Evolutionary conservation across 2,888 invertebrate genomes (phyloP), one percentile per base, ranked within the genome.

Genomic region (Eupithecia subfuscata): DNA sequence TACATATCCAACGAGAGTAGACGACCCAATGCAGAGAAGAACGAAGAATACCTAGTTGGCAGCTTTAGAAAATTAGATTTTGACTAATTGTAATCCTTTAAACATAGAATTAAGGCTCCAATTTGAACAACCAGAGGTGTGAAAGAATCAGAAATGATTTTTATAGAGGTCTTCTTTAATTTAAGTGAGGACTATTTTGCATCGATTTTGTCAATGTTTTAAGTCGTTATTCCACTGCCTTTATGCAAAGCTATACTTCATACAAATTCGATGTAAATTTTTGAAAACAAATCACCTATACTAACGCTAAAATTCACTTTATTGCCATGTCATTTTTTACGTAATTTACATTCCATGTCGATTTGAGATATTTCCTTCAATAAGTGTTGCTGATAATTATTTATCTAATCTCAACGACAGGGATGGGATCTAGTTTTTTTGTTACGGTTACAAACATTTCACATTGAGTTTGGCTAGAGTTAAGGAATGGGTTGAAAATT

Each of bases 21-120:
- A 75, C 84, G 93, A 75, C 88, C 89, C 0, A 87, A 86, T 2
- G 79, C 83, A 9, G 83, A 86, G 34, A 87, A 85, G 40, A 86
- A 90, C n/a, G 91, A 91, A 72, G 90, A 92, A 9, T 88, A 82
- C 48, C 79, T 93, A 56, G 88, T 86, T 0, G 93, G 93, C 7
- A 89, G 92, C 0, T 93, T 94, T 67, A 92, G 91, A 73, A 91
- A 92, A 81, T 79, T 94, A 74, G 90, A 92, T 37, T 83, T 94
- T 6, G 93, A 94, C 81, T 93, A 87, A 86, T 52, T 14, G 5
- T 69, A 34, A n/a, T 18, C n/a, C 25, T 22, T 40, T 12, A 3
- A 22, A 5, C 11, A 48, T 52, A 67, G 9, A 43, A 52, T 70
- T 74, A 65, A 14, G 56, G 25, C 48, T 18, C 40, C 40, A 60